Base-by-base conservation (phyloP, 2,113 vertebrate genomes). In the Speoplatyrhinus poulsoni region DNA sequence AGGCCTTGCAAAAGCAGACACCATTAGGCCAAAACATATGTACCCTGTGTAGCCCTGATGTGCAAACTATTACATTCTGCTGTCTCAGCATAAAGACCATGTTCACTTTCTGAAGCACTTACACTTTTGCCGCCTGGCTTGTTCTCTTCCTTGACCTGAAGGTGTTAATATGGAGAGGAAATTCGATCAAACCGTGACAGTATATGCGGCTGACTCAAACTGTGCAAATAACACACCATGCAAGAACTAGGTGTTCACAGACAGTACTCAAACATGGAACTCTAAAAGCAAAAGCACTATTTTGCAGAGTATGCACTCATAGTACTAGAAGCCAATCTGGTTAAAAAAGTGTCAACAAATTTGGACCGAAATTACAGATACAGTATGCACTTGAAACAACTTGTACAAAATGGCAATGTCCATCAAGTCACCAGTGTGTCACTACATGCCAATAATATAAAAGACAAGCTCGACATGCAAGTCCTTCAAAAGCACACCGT, bases 131-230 rank as follows among this genome's bases (percentile, higher is more conserved):
- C 52, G 48, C 56, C 75, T 66, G 90, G 83, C 63, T 87, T 91
- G 87, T 88, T 91, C 85, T 94, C 93, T 8, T 94, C 93, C 89
- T 94, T 94, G 76, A 94, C 91, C 93, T 94, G 87, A 82, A 91
- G 75, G 50, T 63, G 52, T 82, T 63, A 4, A 76, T 67, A 73
- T 76, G 69, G 72, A 83, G 79, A 83, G 56, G 60, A 70, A 79
- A 62, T 54, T 16, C 75, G 32, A 81, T 90, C 46, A 88, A 87
- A 88, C 49, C 65, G 68, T 56, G 33, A 9, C 16, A 63, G 67
- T 36, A 26, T 3, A 67, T 46, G 4, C 69, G 58, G 47, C 12
- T 60, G 54, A 36, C 53, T 50, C 15, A 12, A 46, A 12, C 53
- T 32, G 13, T 48, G 60, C 60, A 61, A 6, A 61, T 3, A 46